Evolutionary conservation across 2,888 invertebrate species (phyloP), one percentile per base, ranked within the genome.

Genomic region (Heteromyza rotundicornis): DNA sequence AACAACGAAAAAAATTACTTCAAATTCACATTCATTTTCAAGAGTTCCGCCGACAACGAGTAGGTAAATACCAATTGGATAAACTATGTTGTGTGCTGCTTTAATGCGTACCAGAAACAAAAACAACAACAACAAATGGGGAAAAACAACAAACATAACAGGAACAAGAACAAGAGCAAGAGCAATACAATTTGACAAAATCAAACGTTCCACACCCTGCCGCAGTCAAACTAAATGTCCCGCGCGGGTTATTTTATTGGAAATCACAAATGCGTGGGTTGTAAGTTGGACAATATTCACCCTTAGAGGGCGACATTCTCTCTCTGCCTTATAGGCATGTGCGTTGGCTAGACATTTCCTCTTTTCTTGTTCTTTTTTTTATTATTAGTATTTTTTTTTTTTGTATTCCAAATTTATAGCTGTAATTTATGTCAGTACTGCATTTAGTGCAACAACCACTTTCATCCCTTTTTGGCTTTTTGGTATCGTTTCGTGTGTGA

Each of bases 391-490:
- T 16, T 57, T 32, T 57, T 27, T 57, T 35, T 53, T 32, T 55
- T 27, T 57, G 23, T 57, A 49, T 53, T 53, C 50, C 59, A 52
- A 60, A 60, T 67, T 67, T 67, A 64, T 67, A 54, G 60, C 57
- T 57, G 65, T 67, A 67, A 67, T 64, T 65, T 64, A 67, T 67
- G 64, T 65, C 67, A 64, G 64, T 57, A 58, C 47, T 17, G 47
- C 20, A 47, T 47, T 54, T 36, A 36, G 54, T 54, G 35, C 20
- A 36, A 52, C 19, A 2, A 47, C 20, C 36, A 20, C 54, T 35
- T 54, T 36, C 35, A 54, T 36, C 54, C 54, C 54, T 36, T 27
- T 54, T 54, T 20, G 20, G 8, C 27, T 35, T 5, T 20, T 47
- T 20, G 19, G 2, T 17, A 19, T 40, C 10, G 40, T 40, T 40